Base-by-base conservation (phyloP, 2,888 invertebrate genomes). In the Apamea monoglypha region DNA sequence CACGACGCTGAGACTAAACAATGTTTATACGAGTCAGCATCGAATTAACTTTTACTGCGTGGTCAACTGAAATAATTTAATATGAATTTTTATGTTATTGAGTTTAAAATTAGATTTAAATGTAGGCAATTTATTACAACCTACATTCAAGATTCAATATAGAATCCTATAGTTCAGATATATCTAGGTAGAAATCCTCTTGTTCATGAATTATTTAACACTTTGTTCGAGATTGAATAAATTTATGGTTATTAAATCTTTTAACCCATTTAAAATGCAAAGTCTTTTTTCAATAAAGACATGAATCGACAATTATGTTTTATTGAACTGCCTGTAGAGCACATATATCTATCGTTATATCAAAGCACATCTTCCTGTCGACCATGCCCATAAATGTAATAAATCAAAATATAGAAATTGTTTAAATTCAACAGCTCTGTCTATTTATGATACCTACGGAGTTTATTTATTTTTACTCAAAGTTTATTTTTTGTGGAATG, bases 1-100 rank as follows among this genome's bases (percentile, higher is more conserved):
- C 95, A 96, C 95, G 95, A 95, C 94, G 95, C 95, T 94, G 95
- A 95, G 96, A 96, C 96, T 96, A 96, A 96, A 96, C 96, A 96
- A 95, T 96, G 96, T 96, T 96, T 96, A 95, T 96, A 94, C 95
- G 94, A 95, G 94, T 94, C 96, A 94, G 92, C 93, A 93, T 94
- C 94, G 94, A 95, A 96, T 96, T 96, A 96, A 95, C 94, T 95
- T 96, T 96, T 95, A 94, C 95, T 95, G 94, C 93, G 93, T 92
- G 92, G 92, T 92, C 93, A 92, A 94, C 92, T 92, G 84, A 93
- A 93, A 92, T 92, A 89, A 92, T 93, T 92, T 92, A 84, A 91
- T 92, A 90, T 85, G 76, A 86, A 71, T 87, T 90, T 91, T 89
- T 90, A 90, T 86, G 74, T 79, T 89, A 85, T 84, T 81, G 50